Base-by-base conservation (phyloP, 2,113 vertebrate genomes). In the Gymnobelideus leadbeateri region DNA sequence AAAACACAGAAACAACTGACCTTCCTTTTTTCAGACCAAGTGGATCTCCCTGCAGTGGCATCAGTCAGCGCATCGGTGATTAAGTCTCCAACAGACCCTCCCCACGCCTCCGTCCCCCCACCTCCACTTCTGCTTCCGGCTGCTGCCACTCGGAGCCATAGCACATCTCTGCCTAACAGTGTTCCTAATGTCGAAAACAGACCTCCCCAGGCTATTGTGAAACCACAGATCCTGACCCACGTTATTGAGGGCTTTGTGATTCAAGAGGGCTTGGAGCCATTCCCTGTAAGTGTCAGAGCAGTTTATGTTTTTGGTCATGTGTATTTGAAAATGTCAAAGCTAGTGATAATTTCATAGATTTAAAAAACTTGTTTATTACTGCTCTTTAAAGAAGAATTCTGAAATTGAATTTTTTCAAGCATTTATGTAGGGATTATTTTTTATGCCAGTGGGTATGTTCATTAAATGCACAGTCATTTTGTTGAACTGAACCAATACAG, bases 161-260 rank as follows among this genome's bases (percentile, higher is more conserved):
- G 98, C 97, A 98, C 99, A 28, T 98, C 98, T 14, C 95, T 98
- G 96, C 98, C 99, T 89, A 97, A 98, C 93, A 99, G 98, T 96
- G 98, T 98, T 94, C 99, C 99, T 53, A 99, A 94, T 95, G 97
- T 98, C 1, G 99, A 99, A 95, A 99, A 98, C 97, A 99, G 98
- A 97, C 99, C 99, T 97, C 99, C 99, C 0, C 99, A 99, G 97
- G 99, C 99, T 53, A 99, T 99, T 90, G 99, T 99, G 37, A 99
- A 99, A 91, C 99, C 99, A 84, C 99, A 99, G 93, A 99, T 99
- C 94, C 98, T 99, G 95, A 99, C 99, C 61, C 99, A 99, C 55
- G 99, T 99, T 96, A 99, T 99, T 49, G 99, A 99, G 97, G 99
- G 99, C 19, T 99, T 99, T 96, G 99, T 99, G 96, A 99, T 99